Evolutionary conservation across 2,113 vertebrate species (phyloP).

Genomic region (Nycticebus coucang): DNA sequence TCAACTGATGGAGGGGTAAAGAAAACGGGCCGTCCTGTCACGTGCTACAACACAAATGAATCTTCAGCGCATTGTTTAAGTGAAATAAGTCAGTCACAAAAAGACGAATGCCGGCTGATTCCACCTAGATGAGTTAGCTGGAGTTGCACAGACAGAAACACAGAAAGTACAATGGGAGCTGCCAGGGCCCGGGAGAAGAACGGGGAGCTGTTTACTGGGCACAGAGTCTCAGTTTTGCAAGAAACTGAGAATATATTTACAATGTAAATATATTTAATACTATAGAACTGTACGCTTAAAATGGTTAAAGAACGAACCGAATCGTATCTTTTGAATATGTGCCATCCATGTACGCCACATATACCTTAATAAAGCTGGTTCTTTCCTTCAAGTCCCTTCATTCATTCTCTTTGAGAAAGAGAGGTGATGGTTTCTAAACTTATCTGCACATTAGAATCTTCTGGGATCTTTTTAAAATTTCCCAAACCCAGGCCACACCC

Average conservation of each 20-base stretch:
- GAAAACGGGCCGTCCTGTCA: not conserved
- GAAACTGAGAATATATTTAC: too few species aligned
- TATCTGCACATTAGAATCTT: not conserved
- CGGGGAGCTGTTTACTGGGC: fast-evolving
- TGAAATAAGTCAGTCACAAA: not conserved
- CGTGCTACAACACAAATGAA: fast-evolving
- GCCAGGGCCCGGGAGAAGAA: not conserved
- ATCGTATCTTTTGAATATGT: not conserved
- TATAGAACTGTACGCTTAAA: not conserved
- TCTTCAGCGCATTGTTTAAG: not conserved
- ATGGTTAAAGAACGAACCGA: not conserved
- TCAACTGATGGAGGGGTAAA: not conserved
- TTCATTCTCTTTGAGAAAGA: not conserved
- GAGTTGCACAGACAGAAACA: not conserved
- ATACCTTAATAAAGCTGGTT: not conserved
- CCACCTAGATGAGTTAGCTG: not conserved
- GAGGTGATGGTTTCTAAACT: not conserved
- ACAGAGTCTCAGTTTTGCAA: not conserved
- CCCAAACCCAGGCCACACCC: not conserved
- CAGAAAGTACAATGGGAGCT: too few species aligned
- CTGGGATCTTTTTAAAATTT: constrained; percentile 15
- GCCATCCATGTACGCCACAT: too few species aligned
- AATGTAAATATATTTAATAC: not conserved
- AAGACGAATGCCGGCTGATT: not conserved
- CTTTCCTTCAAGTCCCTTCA: not conserved